Conservation (phyloP, 2,797 vertebrate genomes). For the Acrocephalus scirpaceus region DNA sequence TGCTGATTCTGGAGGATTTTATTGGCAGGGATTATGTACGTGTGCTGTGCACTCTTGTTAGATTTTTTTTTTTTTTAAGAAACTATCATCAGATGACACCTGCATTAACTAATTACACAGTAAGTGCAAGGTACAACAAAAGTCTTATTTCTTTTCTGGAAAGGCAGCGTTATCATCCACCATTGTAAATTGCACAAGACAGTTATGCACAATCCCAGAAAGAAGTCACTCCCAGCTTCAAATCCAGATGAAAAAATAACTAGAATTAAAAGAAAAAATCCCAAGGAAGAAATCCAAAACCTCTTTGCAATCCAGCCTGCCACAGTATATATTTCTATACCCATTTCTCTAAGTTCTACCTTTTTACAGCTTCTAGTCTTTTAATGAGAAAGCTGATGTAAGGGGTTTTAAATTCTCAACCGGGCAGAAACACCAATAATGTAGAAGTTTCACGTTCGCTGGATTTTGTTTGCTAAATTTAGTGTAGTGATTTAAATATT, state of each 20-base stretch:
- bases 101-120: not conserved
- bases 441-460: no score
- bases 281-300: not conserved
- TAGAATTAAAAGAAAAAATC: not conserved
- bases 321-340: not conserved
- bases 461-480: no score
- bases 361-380: not conserved
- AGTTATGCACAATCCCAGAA: not conserved
- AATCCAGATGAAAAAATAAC: not conserved
- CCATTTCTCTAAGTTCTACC: not conserved
- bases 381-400: not conserved
- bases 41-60: not conserved
- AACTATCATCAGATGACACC: not conserved
- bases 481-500: no score
- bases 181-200: not conserved
- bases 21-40: not conserved
- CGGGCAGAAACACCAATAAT: no score
- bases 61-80: not conserved
- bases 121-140: not conserved
- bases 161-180: not conserved
- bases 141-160: not conserved
- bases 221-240: not conserved
- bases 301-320: not conserved
- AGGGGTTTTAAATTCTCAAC: no score
- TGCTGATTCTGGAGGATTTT: not conserved